Evolutionary conservation across 2,888 invertebrate species (phyloP), one percentile per base, ranked within the genome.

Genomic region (Tipula confusa): DNA sequence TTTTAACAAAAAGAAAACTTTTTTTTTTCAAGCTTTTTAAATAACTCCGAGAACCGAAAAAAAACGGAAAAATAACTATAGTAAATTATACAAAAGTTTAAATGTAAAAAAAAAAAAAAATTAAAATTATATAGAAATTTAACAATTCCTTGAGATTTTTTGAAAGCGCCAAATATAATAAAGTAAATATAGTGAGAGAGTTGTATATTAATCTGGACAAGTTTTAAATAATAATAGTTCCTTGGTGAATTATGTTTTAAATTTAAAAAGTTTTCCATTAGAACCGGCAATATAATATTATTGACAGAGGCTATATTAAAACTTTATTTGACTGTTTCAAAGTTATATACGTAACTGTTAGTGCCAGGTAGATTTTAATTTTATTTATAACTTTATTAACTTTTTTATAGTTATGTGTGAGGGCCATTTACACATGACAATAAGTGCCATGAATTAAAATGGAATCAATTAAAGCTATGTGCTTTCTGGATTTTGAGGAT

Each of bases 201-300:
- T 64, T 64, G 64, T 64, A 24, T 64, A 64, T 64, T 18, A 64
- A 64, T 64, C 24, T 64, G 24, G 64, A 64, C 24, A 64, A 64
- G 64, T 33, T 64, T 64, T 64, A 64, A 64, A 64, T 24, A 64
- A 64, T 64, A 64, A 64, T 64, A 64, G 64, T 64, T 64, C 64
- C 64, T 64, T 64, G 64, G 24, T 64, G 64, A 64, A 18, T 64
- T 18, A 15, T 6, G 18, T 4, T 31, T 31, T 11, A 38, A 11
- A 64, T 9, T 64, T 64, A 11, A 24, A 64, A 64, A 64, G 64
- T 24, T 24, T 18, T 48, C 48, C 18, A 15, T 5, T 48, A 18
- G 48, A 48, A 48, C 18, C 18, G 48, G 48, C 64, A 24, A n/a
- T n/a, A n/a, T n/a, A n/a, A n/a, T n/a, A n/a, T n/a, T n/a, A n/a